phyloP scores from a whole-genome alignment of 2,797 vertebrate species.

The Phataginus tricuspis region DNA sequence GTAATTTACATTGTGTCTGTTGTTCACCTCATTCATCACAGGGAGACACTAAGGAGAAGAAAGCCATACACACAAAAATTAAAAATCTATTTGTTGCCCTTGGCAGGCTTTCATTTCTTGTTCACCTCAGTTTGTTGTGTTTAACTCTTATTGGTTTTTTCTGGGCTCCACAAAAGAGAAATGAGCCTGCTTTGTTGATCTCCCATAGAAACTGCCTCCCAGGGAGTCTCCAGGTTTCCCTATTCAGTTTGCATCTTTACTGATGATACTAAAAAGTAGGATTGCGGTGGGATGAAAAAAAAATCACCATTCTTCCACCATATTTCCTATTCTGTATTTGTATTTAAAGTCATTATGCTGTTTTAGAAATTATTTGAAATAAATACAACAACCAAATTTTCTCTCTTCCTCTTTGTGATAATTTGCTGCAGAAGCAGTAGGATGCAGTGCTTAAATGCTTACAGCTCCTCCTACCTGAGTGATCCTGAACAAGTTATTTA shows the following conservation, averaged over 20 bases:
- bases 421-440: neutral
- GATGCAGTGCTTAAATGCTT: neutral
- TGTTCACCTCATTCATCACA: constrained; percentile 63
- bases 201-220: neutral
- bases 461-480: neutral
- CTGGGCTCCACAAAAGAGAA: constrained; percentile 46
- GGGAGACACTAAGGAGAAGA: constrained; percentile 32
- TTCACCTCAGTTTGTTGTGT: constrained; percentile 48
- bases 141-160: constrained; percentile 58
- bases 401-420: neutral
- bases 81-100: constrained; percentile 69
- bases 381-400: neutral
- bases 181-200: neutral
- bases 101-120: constrained; percentile 60
- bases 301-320: neutral
- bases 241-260: neutral
- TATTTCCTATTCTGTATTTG: neutral
- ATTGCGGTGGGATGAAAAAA: neutral
- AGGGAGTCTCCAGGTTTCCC: neutral
- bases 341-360: neutral
- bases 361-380: constrained; percentile 6
- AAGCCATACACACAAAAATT: constrained; percentile 48
- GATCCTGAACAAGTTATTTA: neutral
- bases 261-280: neutral
- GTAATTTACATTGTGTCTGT: constrained; percentile 41